Conservation (phyloP, 2,888 invertebrate genomes). For the Chironomus riparius region DNA sequence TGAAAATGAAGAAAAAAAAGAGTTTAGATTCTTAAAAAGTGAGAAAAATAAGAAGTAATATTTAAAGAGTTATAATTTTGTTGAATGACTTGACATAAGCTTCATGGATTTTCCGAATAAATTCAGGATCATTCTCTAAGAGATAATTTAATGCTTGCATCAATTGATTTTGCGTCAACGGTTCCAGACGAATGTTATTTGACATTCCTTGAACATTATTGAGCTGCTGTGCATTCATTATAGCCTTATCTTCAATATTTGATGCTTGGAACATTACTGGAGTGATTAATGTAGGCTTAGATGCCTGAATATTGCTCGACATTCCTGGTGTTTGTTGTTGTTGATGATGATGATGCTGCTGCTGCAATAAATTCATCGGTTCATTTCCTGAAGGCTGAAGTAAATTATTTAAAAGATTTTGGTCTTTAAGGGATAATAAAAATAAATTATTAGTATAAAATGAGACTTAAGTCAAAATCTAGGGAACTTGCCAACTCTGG, state of each 20-base stretch:
- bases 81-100: constrained; percentile 80
- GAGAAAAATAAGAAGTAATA: background rate
- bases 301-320: constrained; percentile 37
- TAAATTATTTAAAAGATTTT: background rate
- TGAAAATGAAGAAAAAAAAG: too few relatives aligned
- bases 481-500: constrained; percentile 43
- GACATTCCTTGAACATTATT: too few relatives aligned
- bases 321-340: background rate
- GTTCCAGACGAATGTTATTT: constrained; percentile 46
- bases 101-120: constrained; percentile 82
- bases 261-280: constrained; percentile 74
- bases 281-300: constrained; percentile 71
- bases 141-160: constrained; percentile 82
- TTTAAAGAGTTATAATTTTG: constrained; percentile 1
- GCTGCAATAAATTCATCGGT: background rate
- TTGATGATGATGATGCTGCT: too few relatives aligned
- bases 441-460: background rate
- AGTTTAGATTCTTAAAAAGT: too few relatives aligned
- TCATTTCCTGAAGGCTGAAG: background rate
- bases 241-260: constrained; percentile 29
- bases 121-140: constrained; percentile 77
- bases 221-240: constrained; percentile 27
- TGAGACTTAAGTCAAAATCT: constrained; percentile 28
- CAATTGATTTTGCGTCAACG: constrained; percentile 78
- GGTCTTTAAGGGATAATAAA: background rate